These are phyloP conservation scores for Albula goreensis DNA, from an alignment of 2,113 vertebrate genomes.

Conservation along the genomic window DNA sequence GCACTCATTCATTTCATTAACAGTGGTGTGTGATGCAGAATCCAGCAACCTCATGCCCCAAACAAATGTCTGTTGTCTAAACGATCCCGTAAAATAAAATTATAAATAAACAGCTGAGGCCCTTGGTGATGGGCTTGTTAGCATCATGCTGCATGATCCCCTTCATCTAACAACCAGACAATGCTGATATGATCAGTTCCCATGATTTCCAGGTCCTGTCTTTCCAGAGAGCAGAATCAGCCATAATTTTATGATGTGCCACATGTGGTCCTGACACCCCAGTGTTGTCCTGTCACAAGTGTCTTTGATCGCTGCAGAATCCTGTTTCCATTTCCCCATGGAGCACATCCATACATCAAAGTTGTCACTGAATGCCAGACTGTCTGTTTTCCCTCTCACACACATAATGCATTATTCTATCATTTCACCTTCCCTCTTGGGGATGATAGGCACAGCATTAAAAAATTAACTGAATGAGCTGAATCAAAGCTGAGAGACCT, in stretches of 20 bases:
- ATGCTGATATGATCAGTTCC: slow-evolving; percentile 37
- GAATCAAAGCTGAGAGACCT: neutral
- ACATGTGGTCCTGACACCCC: neutral
- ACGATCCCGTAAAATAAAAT: slow-evolving; percentile 38
- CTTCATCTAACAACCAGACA: slow-evolving; percentile 44
- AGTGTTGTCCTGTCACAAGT: neutral
- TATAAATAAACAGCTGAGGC: slow-evolving; percentile 22
- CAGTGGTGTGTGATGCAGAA: slow-evolving; percentile 63
- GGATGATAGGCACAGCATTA: neutral
- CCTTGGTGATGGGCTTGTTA: slow-evolving; percentile 42
- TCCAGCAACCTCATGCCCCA: slow-evolving; percentile 41
- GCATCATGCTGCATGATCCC: slow-evolving; percentile 31
- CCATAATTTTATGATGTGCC: neutral
- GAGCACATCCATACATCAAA: slow-evolving; percentile 38
- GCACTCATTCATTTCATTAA: slow-evolving; percentile 74
- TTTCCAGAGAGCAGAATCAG: neutral
- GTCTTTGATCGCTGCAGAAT: slow-evolving; percentile 29
- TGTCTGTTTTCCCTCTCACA: slow-evolving; percentile 22
- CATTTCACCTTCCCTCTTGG: slow-evolving; percentile 34
- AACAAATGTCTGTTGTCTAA: slow-evolving; percentile 59
- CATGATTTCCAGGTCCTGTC: slow-evolving; percentile 25
- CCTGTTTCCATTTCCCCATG: slow-evolving; percentile 32
- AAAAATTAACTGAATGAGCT: neutral
- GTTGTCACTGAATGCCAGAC: slow-evolving; percentile 35
- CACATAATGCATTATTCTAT: slow-evolving; percentile 41